Evolutionary conservation across 2,113 vertebrate genomes (phyloP).

Genomic region (Leptosomus discolor): DNA sequence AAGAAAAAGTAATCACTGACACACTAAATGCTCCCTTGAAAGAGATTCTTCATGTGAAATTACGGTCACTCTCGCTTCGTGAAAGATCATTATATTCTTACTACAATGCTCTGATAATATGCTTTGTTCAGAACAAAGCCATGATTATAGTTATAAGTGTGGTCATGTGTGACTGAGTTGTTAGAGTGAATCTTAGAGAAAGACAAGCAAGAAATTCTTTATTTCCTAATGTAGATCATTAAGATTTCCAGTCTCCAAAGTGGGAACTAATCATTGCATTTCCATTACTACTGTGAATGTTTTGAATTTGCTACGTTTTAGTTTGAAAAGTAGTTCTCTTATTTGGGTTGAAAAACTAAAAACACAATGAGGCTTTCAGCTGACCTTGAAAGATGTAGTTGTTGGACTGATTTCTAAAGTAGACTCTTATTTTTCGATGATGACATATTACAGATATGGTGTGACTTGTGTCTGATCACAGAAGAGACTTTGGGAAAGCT

Average conservation of each 20-base stretch:
- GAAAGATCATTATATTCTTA: not conserved
- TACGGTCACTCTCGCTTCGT: not conserved
- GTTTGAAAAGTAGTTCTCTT: not conserved
- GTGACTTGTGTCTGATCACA: not conserved
- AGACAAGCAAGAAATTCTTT: not conserved
- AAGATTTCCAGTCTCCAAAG: not conserved
- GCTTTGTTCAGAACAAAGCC: not conserved
- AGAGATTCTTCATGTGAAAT: constrained; percentile 16
- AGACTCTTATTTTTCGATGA: not conserved
- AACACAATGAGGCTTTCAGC: not conserved
- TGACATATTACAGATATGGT: not conserved
- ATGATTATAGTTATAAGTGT: not conserved
- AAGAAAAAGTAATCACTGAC: constrained; percentile 27
- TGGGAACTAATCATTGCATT: not conserved
- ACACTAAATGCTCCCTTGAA: not conserved
- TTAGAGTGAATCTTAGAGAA: not conserved
- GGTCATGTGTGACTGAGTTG: not conserved
- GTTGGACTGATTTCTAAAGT: not conserved
- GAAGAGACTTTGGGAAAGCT: not conserved
- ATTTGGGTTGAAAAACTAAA: not conserved
- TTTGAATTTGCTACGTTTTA: not conserved
- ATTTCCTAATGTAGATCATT: not conserved
- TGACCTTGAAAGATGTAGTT: not conserved
- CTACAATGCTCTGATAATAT: not conserved
- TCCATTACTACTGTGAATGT: not conserved